phyloP scores from a whole-genome alignment of 2,113 vertebrate genomes.

The Calonectris borealis region DNA sequence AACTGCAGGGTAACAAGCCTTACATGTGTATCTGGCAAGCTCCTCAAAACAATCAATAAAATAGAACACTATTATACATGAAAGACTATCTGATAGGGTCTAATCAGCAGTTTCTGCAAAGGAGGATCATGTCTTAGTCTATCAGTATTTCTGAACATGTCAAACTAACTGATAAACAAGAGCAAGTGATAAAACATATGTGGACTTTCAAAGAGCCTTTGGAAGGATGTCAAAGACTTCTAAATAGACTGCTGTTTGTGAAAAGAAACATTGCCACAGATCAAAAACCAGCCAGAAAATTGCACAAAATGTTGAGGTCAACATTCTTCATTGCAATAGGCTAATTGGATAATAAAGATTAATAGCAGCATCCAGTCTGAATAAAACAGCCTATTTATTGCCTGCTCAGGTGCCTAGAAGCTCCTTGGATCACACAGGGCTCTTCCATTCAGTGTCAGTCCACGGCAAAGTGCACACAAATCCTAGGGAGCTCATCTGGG shows the following conservation, averaged over 20 bases:
- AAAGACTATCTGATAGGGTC: slow-evolving; percentile 34
- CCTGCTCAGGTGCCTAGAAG: not conserved
- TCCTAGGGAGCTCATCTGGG: not conserved
- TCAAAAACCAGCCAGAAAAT: not conserved
- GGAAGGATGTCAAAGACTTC: not conserved
- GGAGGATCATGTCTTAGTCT: not conserved
- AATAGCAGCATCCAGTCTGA: not conserved
- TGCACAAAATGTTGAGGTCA: not conserved
- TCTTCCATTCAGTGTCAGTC: not conserved
- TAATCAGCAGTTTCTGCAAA: slow-evolving; percentile 49
- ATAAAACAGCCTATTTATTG: not conserved
- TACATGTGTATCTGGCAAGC: slow-evolving; percentile 37
- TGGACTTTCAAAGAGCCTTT: not conserved
- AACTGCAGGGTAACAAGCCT: not conserved
- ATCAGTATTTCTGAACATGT: slow-evolving; percentile 19
- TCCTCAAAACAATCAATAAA: slow-evolving; percentile 36
- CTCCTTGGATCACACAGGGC: not conserved
- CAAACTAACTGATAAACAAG: slow-evolving; percentile 24
- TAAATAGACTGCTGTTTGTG: not conserved
- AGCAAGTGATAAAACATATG: not conserved
- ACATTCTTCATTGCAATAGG: not conserved
- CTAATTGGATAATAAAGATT: not conserved
- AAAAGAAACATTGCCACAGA: not conserved
- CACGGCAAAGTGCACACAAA: not conserved
- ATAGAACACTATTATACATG: slow-evolving; percentile 14